A percentile compares a stretch with the other conserved stretches of the same genome.
These are phyloP conservation scores for Tor tambroides DNA, from an alignment of 2,113 vertebrate genomes.

Conservation along the genomic window DNA sequence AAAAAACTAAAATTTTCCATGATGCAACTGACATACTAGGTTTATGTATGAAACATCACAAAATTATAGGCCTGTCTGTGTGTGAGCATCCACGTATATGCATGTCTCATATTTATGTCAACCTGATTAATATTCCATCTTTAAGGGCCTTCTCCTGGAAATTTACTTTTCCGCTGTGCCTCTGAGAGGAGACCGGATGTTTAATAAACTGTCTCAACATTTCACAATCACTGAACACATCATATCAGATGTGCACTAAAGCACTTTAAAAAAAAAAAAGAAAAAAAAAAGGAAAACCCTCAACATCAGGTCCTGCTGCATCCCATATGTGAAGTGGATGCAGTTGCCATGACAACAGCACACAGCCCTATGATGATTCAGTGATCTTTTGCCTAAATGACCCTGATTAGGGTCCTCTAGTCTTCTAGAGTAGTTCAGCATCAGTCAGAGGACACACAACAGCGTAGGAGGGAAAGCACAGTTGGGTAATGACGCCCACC, in stretches of 20 bases:
- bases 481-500: neutral
- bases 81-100: neutral
- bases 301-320: neutral
- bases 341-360: conserved; percentile 35
- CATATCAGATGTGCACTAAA: conserved; percentile 41
- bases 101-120: conserved; percentile 35
- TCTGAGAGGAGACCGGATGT: conserved; percentile 43
- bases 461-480: conserved; percentile 9
- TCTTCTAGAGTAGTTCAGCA: conserved; percentile 8
- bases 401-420: conserved; percentile 35
- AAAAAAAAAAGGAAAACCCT: neutral
- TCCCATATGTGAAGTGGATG: conserved; percentile 25
- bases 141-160: conserved; percentile 42
- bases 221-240: conserved; percentile 48
- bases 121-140: conserved; percentile 47
- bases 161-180: conserved; percentile 31
- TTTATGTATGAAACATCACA: neutral
- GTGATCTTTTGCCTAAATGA: conserved; percentile 41
- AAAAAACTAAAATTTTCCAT: neutral
- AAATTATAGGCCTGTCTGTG: neutral
- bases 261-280: neutral
- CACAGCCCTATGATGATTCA: conserved; percentile 3
- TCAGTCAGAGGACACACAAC: conserved; percentile 9
- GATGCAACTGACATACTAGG: neutral
- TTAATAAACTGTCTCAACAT: conserved; percentile 48